Evolutionary conservation across 2,888 invertebrate species (phyloP), one percentile per base, ranked within the genome.

Genomic region (Diaphora mendica): DNA sequence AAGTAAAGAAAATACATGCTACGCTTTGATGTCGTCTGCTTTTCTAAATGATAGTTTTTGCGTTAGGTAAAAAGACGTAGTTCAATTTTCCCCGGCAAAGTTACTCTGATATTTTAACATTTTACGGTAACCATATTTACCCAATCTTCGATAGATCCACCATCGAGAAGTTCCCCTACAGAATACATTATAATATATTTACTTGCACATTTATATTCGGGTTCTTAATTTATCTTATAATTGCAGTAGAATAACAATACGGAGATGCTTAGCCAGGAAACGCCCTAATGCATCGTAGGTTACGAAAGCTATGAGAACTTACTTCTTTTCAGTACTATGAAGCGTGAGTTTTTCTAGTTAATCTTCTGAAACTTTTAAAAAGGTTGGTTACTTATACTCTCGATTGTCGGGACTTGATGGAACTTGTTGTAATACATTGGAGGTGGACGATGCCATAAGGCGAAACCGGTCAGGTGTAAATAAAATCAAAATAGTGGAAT

Each of bases 101-200:
- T 5, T 48, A 48, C 7, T 23, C 5, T 33, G 48, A 67, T 67
- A 67, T 67, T 48, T 30, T 30, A 67, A 67, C 48, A 48, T 48
- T 67, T 67, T 44, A 13, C 8, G 30, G 48, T 48, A 44, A 33
- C 23, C 48, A 48, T 23, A 67, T 67, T 48, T 23, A 62, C 62
- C 48, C 67, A 23, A 44, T 48, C 67, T 30, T 44, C 17, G 30
- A 11, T 15, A 30, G 30, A 67, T 33, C 30, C 30, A 48, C 26
- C 67, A 23, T 2, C 44, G 66, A 33, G 67, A 48, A 20, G 23
- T 48, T 48, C 48, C 23, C 13, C 48, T 30, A 20, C 67, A 30
- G 67, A 48, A 67, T 67, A 48, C 23, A 48, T 48, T 48, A 67
- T 23, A 48, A 67, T 33, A 67, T 33, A 67, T 67, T 67, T 44